Evolutionary conservation across 2,888 invertebrate species (phyloP).

Genomic region (Melipona beecheii): DNA sequence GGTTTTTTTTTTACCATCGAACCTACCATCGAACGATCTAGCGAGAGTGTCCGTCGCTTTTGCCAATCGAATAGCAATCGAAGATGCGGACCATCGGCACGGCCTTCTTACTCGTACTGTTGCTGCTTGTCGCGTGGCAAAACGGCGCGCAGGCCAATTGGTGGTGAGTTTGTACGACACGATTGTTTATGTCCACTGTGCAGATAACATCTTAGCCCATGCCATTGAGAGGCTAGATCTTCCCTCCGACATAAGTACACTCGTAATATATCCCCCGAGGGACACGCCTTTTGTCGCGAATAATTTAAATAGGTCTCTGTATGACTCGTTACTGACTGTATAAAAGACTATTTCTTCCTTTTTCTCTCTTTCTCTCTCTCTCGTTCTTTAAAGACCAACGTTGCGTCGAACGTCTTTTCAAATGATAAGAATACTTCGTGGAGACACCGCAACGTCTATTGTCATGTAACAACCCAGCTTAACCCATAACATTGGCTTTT

Average conservation of each 20-base stretch:
- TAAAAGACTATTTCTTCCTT: neutral
- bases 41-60: slow-evolving; percentile 8
- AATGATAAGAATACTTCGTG: neutral
- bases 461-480: slow-evolving; percentile 4
- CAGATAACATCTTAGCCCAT: slow-evolving; percentile 41
- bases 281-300: slow-evolving; percentile 34
- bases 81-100: slow-evolving; percentile 68
- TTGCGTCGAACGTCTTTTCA: slow-evolving; percentile 8
- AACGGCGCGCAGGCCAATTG: slow-evolving; percentile 81
- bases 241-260: neutral
- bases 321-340: neutral
- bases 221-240: slow-evolving; percentile 5
- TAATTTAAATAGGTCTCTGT: slow-evolving; percentile 29
- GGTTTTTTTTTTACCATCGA: slow-evolving; percentile 31
- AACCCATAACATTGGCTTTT: slow-evolving; percentile 20
- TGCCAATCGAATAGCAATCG: slow-evolving; percentile 26
- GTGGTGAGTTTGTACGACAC: slow-evolving; percentile 79
- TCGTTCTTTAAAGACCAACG: neutral
- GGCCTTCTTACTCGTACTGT: slow-evolving; percentile 64
- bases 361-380: rapidly evolving
- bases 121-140: slow-evolving; percentile 76
- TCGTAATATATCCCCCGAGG: slow-evolving; percentile 8
- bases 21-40: slow-evolving; percentile 20
- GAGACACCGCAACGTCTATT: slow-evolving; percentile 12
- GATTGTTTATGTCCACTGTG: slow-evolving; percentile 51